Conservation (phyloP, 2,888 invertebrate genomes). For the Pasiphila rectangulata region DNA sequence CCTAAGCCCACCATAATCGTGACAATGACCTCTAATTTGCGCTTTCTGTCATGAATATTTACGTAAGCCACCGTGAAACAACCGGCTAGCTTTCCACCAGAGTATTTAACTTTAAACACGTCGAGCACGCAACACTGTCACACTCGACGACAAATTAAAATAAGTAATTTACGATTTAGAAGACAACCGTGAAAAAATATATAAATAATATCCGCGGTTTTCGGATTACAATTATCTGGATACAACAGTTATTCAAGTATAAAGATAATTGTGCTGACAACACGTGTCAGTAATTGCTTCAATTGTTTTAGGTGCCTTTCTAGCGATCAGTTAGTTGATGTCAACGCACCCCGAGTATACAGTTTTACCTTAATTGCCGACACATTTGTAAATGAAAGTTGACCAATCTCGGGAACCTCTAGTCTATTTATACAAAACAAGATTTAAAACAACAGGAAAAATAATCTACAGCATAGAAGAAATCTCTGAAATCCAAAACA, state of each 20-base stretch:
- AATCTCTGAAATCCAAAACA: too few relatives aligned
- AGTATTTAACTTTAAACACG: conserved; percentile 21
- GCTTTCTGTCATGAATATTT: conserved; percentile 27
- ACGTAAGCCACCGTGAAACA: conserved; percentile 35
- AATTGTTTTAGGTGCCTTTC: conserved; percentile 18
- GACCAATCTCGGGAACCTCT: too few relatives aligned
- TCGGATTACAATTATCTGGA: conserved; percentile 33
- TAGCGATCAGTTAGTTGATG: conserved; percentile 7
- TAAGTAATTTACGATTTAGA: conserved; percentile 35
- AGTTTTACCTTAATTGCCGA: background rate
- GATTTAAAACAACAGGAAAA: too few relatives aligned
- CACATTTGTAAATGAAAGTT: too few relatives aligned
- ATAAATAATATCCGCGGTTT: conserved; percentile 34
- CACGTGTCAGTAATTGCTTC: conserved; percentile 24
- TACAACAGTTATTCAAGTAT: conserved; percentile 33
- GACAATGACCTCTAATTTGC: conserved; percentile 34
- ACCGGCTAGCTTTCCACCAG: conserved; percentile 36
- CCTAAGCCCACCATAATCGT: conserved; percentile 15
- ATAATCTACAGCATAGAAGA: too few relatives aligned
- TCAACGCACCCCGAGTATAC: background rate
- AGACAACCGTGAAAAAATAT: conserved; percentile 38
- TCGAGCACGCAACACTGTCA: conserved; percentile 34
- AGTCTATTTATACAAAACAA: too few relatives aligned
- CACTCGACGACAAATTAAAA: conserved; percentile 35
- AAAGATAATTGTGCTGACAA: conserved; percentile 34